Percentiles rank a stretch among this genome's conserved stretches.
Evolutionary conservation across 2,797 vertebrate genomes (phyloP).

Genomic region (Coccyzus lansbergi): DNA sequence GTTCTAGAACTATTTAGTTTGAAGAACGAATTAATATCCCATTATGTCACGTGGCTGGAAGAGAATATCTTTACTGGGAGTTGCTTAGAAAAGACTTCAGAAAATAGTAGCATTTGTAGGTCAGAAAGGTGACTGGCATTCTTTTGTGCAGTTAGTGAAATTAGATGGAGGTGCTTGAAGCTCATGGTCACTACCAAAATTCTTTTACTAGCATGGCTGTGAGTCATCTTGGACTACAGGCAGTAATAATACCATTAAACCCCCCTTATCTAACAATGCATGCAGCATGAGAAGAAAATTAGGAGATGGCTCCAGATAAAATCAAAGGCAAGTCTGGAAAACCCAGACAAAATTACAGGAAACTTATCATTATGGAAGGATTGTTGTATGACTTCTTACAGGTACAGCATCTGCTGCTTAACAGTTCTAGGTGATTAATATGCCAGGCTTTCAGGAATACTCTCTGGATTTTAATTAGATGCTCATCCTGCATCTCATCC

Average conservation of each 20-base stretch:
- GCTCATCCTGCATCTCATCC: not conserved
- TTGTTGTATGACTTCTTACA: constrained; percentile 26
- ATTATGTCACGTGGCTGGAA: not conserved
- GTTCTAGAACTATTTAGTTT: not conserved
- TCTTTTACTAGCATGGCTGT: not conserved
- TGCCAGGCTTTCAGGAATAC: not conserved
- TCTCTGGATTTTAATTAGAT: constrained; percentile 10
- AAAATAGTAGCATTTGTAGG: not conserved
- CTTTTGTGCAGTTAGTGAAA: not conserved
- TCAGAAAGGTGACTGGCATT: not conserved
- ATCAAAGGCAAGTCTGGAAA: constrained; percentile 33
- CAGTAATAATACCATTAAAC: not conserved
- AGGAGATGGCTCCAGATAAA: not conserved
- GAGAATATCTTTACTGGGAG: not conserved
- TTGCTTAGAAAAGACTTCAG: not conserved
- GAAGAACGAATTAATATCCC: not conserved
- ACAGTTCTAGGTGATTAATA: not conserved
- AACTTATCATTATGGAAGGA: not conserved
- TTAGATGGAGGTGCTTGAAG: not conserved
- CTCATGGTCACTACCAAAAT: not conserved
- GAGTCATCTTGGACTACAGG: not conserved
- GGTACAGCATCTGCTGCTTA: constrained; percentile 1
- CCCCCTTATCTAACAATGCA: not conserved
- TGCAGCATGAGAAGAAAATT: not conserved
- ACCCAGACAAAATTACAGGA: constrained; percentile 32